phyloP scores from a whole-genome alignment of 2,797 vertebrate genomes.

The Arvicola amphibius region DNA sequence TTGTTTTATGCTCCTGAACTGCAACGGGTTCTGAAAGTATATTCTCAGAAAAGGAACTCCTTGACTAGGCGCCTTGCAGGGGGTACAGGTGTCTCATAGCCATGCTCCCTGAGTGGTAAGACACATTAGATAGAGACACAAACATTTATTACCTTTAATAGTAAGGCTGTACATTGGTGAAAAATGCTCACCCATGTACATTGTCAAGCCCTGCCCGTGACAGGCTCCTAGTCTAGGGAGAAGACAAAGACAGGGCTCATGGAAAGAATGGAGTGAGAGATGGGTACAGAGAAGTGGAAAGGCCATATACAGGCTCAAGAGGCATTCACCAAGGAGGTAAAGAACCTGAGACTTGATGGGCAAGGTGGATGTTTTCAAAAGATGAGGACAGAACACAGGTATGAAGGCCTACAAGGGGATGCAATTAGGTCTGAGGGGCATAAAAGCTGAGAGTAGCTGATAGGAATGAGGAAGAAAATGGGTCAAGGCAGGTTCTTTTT shows the following conservation, averaged over 20 bases:
- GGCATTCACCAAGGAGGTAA: not conserved
- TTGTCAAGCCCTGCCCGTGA: not conserved
- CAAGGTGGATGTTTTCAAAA: not conserved
- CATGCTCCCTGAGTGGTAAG: not conserved
- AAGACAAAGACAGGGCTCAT: not conserved
- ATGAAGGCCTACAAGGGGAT: not conserved
- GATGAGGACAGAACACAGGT: not conserved
- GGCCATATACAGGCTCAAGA: not conserved
- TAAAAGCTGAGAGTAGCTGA: rapidly evolving
- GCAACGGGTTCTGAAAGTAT: not conserved
- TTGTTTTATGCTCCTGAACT: not conserved
- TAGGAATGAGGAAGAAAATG: not conserved
- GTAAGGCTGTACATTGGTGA: not conserved
- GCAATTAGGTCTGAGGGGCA: not conserved
- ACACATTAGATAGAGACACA: not conserved
- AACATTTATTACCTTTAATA: slow-evolving; percentile 19
- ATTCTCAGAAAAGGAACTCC: not conserved
- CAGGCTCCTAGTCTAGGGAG: not conserved
- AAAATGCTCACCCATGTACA: not conserved
- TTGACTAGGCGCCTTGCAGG: not conserved
- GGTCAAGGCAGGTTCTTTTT: not conserved
- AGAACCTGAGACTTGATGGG: not conserved
- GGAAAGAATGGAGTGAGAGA: not conserved
- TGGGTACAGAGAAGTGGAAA: not conserved
- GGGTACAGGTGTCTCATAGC: not conserved